Base-by-base conservation (phyloP, 1,140 invertebrate species). In the Chelonus insularis region DNA sequence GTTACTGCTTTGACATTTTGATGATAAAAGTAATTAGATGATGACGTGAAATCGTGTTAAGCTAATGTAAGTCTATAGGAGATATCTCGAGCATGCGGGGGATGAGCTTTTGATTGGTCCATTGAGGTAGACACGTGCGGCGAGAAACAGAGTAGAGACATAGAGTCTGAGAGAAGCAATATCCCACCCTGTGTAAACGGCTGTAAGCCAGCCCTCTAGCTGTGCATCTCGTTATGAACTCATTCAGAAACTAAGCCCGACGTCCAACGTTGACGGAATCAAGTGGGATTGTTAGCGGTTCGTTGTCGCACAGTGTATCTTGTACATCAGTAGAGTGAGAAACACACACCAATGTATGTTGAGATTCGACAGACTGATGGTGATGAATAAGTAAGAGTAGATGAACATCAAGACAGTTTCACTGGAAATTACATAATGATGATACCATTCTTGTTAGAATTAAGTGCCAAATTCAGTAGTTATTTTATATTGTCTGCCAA, bases 221-320 rank as follows among this genome's bases (percentile, higher is more conserved):
- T 72, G 74, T 71, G 74, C 75, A 77, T 77, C 77, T 79, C 77
- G 77, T 79, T 79, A 79, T 69, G 69, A 70, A 74, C 72, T 76
- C 72, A 78, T 78, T 78, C 76, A 79, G 67, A 60, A 72, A 69
- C 68, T 71, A 64, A 64, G 59, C 41, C 41, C 32, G 21, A 14
- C 58, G 41, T 43, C 56, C 41, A 18, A 23, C 45, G 48, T 39
- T 55, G 68, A 71, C 69, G 64, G 70, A 79, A 79, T 79, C 77
- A 78, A 79, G 74, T 77, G 76, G 72, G 69, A 78, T 78, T 78
- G 76, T 78, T 74, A 74, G 70, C 62, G 60, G 63, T 20, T 57
- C 34, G 37, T 29, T 61, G 50, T 51, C 55, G 56, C 70, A 67
- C 67, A 66, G 61, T 68, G 16, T 43, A 29, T 29, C 25, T 29